phyloP scores from a whole-genome alignment of 2,888 invertebrate genomes.

The Hermaeophaga mercurialis region DNA sequence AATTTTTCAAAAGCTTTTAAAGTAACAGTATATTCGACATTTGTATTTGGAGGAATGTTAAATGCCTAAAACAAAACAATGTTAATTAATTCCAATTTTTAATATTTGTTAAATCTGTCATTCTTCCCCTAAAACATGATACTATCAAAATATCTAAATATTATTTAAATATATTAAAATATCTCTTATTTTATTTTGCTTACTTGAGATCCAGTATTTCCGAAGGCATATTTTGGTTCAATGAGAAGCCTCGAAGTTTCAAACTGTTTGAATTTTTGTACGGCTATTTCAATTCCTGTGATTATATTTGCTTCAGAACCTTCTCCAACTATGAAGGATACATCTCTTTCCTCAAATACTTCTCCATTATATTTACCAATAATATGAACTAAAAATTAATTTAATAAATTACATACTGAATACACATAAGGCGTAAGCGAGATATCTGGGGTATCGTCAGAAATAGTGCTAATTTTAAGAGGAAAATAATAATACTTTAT shows the following conservation, averaged over 20 bases:
- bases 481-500: too few species aligned
- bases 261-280: constrained; percentile 79
- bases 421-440: too few species aligned
- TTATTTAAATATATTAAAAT: background rate
- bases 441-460: too few species aligned
- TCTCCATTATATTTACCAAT: constrained; percentile 68
- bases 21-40: constrained; percentile 80
- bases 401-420: too few species aligned
- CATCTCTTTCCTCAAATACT: constrained; percentile 80
- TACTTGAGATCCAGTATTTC: constrained; percentile 60
- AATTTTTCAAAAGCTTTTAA: constrained; percentile 84
- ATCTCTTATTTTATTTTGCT: background rate
- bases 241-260: constrained; percentile 79
- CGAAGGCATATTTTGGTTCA: constrained; percentile 81
- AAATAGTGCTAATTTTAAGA: too few species aligned
- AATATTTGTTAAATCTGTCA: too few species aligned
- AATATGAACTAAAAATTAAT: constrained; percentile 67
- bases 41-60: constrained; percentile 78
- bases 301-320: constrained; percentile 76
- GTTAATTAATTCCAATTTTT: too few species aligned
- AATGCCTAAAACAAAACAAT: constrained; percentile 63
- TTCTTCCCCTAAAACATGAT: too few species aligned
- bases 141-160: too few species aligned
- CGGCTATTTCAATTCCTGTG: constrained; percentile 80
- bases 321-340: constrained; percentile 86